Base-by-base conservation (phyloP, 2,797 vertebrate genomes). In the Oceanodroma leucorhoa region DNA sequence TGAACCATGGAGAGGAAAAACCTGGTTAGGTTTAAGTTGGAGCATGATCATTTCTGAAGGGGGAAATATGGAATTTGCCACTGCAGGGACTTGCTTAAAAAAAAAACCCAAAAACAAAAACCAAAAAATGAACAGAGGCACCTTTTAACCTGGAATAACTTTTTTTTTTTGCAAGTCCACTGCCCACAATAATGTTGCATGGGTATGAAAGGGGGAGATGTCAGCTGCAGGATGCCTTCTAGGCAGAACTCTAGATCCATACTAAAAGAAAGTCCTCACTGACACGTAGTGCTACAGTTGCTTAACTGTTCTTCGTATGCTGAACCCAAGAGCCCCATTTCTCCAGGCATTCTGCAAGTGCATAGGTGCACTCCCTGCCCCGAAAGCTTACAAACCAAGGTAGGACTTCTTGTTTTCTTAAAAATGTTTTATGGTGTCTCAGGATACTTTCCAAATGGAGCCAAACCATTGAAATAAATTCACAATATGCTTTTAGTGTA, bases 401-500 rank as follows among this genome's bases (percentile, higher is more conserved):
- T 10, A 85, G 32, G 38, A 34, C 36, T 26, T 64, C 61, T 75
- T 84, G 89, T 58, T 87, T 82, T 36, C 30, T 69, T 81, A 57
- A 54, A 94, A 79, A 50, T 46, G 9, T 61, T 94, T 89, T 83
- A 77, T 61, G 24, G 16, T 72, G 41, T 82, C 75, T 89, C 88
- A 46, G 61, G 51, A 85, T 55, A 54, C 32, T 89, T 93, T 80
- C 80, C 76, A 87, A 75, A 41, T 1, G n/a, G 18, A 55, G 66
- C 2, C 78, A 85, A 91, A 79, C 15, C 22, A 34, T 17, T 50
- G 84, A 92, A 94, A 80, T 89, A 84, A 95, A 96, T 81, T 95
- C 79, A 84, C 60, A 95, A 94, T 62, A 67, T 60, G 92, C 94
- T 95, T 95, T 87, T 81, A 95, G 62, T 67, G 67, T 54, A 89